Percentiles rank a stretch among this genome's conserved stretches.
These are phyloP conservation scores for Heterohyrax brucei DNA, from an alignment of 2,797 vertebrate genomes.

Conservation along the genomic window DNA sequence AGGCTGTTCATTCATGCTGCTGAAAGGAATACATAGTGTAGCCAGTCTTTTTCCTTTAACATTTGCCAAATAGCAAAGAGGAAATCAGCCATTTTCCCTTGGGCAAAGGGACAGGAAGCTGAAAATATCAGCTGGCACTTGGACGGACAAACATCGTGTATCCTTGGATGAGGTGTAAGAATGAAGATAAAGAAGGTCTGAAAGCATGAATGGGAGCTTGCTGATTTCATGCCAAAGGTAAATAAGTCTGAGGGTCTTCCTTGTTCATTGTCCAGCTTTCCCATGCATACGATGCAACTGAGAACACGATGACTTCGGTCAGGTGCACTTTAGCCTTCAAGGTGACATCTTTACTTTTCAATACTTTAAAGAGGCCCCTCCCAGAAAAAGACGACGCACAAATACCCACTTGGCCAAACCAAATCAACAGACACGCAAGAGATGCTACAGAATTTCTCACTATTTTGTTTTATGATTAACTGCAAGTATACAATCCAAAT, in stretches of 20 bases:
- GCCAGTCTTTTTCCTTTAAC: constrained; percentile 82
- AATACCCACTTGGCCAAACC: not conserved
- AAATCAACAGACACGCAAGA: constrained; percentile 1
- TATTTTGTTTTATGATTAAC: too few species aligned
- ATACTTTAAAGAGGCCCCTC: not conserved
- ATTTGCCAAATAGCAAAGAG: constrained; percentile 82
- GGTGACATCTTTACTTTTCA: too few species aligned
- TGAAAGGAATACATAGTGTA: constrained; percentile 78
- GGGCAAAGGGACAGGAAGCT: constrained; percentile 76
- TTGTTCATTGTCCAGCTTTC: too few species aligned
- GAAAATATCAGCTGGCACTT: constrained; percentile 77
- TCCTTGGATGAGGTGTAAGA: constrained; percentile 67
- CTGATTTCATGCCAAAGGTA: constrained; percentile 69
- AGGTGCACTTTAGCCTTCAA: too few species aligned
- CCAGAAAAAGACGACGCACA: constrained; percentile 5
- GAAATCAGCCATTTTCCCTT: constrained; percentile 76
- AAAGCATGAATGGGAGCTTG: constrained; percentile 63
- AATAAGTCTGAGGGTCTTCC: not conserved
- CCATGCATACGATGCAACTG: too few species aligned
- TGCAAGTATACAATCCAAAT: too few species aligned
- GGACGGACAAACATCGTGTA: constrained; percentile 71
- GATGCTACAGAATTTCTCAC: constrained; percentile 5
- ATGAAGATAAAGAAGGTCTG: constrained; percentile 66
- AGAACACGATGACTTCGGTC: too few species aligned
- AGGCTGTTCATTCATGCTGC: constrained; percentile 77